Conservation (phyloP, 1,140 invertebrate species). For the Homarus americanus region DNA sequence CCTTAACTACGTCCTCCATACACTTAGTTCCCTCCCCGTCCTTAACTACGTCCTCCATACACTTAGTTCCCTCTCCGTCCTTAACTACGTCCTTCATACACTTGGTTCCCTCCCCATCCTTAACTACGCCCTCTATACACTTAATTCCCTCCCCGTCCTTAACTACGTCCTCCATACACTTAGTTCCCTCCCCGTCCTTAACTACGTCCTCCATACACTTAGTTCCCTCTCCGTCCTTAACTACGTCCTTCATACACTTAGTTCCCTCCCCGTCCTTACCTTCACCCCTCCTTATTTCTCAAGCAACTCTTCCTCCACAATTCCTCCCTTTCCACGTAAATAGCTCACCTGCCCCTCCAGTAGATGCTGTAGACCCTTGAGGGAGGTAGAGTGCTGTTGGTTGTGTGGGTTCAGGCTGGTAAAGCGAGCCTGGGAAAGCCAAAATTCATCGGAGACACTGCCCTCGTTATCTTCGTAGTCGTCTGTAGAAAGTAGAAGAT, state of each 20-base stretch:
- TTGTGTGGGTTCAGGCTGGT: not conserved
- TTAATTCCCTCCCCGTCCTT: too few species aligned
- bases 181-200: not conserved
- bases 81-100: too few species aligned
- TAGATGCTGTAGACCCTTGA: constrained; percentile 27
- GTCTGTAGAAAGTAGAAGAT: not conserved
- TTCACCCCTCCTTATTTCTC: not conserved
- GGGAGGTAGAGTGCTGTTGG: not conserved
- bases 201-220: not conserved
- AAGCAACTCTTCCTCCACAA: too few species aligned
- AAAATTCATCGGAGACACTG: not conserved
- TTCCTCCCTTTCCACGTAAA: too few species aligned
- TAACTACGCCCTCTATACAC: too few species aligned
- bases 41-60: too few species aligned
- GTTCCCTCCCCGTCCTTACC: not conserved
- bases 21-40: too few species aligned
- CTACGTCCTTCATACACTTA: not conserved
- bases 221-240: not conserved
- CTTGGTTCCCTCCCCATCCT: too few species aligned
- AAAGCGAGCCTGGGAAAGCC: not conserved
- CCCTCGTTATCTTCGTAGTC: not conserved
- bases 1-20: too few species aligned
- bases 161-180: not conserved
- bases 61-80: too few species aligned
- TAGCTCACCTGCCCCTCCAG: constrained; percentile 31